These are phyloP conservation scores for Silurus meridionalis DNA, from an alignment of 2,113 vertebrate genomes.

Conservation along the genomic window DNA sequence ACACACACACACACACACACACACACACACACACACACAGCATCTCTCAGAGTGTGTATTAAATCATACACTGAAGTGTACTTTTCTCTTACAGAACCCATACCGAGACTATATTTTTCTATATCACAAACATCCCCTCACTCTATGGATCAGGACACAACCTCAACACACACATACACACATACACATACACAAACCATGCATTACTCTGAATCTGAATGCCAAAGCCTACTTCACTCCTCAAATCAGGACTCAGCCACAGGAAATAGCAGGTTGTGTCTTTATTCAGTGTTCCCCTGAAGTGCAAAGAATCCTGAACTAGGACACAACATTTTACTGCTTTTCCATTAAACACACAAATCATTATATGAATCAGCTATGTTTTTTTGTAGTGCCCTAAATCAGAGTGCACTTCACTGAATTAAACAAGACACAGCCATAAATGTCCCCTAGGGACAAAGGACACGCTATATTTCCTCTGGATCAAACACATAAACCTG, in stretches of 20 bases:
- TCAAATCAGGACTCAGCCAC: not conserved
- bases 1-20: not conserved
- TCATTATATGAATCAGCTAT: slow-evolving; percentile 9
- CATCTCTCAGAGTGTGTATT: not conserved
- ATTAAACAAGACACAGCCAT: not conserved
- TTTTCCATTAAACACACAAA: not conserved
- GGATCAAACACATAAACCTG: not conserved
- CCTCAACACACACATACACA: not conserved
- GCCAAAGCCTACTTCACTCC: not conserved
- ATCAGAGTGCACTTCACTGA: not conserved
- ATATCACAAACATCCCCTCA: not conserved
- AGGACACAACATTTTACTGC: not conserved
- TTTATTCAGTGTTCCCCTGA: not conserved
- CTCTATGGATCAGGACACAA: not conserved
- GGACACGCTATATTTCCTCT: not conserved
- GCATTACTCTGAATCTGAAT: not conserved
- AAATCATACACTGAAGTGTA: not conserved
- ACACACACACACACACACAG: not conserved
- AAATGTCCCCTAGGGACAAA: not conserved
- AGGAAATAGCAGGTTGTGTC: not conserved
- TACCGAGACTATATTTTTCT: not conserved
- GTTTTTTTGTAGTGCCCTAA: not conserved
- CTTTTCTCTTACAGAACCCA: not conserved
- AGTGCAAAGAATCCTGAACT: not conserved
- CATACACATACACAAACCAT: not conserved